A percentile compares a stretch with the other conserved stretches of the same genome.
Conservation (phyloP, 2,797 vertebrate genomes). For the Sebastes cheni region DNA sequence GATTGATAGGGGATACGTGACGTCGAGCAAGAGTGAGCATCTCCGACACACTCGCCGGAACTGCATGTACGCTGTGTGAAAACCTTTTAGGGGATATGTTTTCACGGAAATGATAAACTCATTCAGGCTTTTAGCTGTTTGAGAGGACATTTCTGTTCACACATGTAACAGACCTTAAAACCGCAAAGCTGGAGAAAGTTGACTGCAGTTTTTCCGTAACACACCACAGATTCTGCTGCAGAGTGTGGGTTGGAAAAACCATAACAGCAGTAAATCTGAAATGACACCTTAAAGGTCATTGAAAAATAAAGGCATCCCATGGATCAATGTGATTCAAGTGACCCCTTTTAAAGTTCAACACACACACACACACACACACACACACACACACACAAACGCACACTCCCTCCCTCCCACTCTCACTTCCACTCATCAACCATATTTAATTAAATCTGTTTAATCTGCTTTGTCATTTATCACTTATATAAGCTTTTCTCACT, state of each 20-base stretch:
- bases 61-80: neutral
- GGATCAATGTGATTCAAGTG: slow-evolving; percentile 25
- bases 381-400: neutral
- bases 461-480: slow-evolving; percentile 5
- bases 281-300: slow-evolving; percentile 47
- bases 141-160: neutral
- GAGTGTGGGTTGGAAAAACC: neutral
- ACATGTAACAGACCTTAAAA: neutral
- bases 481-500: slow-evolving; percentile 24
- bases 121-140: neutral
- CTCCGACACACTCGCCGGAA: neutral
- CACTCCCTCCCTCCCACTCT: neutral
- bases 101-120: neutral
- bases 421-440: slow-evolving; percentile 7
- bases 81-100: neutral
- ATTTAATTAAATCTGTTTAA: slow-evolving; percentile 42
- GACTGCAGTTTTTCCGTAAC: neutral
- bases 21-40: neutral
- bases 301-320: slow-evolving; percentile 33
- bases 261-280: slow-evolving; percentile 12
- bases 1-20: neutral
- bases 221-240: neutral
- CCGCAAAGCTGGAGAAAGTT: neutral
- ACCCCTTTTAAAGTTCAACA: slow-evolving; percentile 17
- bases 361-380: neutral